Evolutionary conservation across 2,113 vertebrate species (phyloP).

Genomic region (Lampris megalopsis): DNA sequence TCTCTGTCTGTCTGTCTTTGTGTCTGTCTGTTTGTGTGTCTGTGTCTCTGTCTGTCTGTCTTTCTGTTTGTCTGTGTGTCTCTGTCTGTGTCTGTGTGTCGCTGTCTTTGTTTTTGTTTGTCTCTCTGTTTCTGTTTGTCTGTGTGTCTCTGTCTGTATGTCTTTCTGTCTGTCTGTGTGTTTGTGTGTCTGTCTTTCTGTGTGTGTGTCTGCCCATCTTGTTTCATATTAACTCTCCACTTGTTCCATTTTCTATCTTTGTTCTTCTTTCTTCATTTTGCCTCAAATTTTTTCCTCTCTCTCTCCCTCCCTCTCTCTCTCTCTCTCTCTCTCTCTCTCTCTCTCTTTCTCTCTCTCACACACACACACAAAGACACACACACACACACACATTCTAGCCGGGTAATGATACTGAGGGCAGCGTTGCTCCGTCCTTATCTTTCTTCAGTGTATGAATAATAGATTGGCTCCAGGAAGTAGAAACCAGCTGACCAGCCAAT

Average conservation of each 20-base stretch:
- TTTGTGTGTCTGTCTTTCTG: too few species aligned
- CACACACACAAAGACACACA: neutral
- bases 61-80: too few species aligned
- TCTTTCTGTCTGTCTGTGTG: too few species aligned
- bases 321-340: neutral
- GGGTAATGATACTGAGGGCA: constrained; percentile 52
- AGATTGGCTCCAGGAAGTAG: constrained; percentile 80
- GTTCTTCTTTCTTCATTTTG: neutral
- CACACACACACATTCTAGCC: neutral
- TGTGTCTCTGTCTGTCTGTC: too few species aligned
- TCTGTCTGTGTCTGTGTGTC: neutral
- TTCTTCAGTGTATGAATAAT: constrained; percentile 81
- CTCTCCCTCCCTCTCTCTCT: too few species aligned
- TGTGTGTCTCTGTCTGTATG: too few species aligned
- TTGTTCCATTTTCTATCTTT: neutral
- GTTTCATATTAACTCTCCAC: neutral
- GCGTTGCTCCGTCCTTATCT: constrained; percentile 60
- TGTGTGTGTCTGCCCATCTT: too few species aligned
- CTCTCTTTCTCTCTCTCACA: neutral
- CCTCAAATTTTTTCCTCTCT: neutral
- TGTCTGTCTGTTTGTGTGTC: too few species aligned
- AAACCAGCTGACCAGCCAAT: constrained; percentile 54
- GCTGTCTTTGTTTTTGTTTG: too few species aligned
- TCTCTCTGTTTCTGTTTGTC: neutral
- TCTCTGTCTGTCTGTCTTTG: too few species aligned